A percentile compares a stretch with the other conserved stretches of the same genome.
These are phyloP conservation scores for Micronycteris hirsuta DNA, from an alignment of 2,113 vertebrate species.

Conservation along the genomic window DNA sequence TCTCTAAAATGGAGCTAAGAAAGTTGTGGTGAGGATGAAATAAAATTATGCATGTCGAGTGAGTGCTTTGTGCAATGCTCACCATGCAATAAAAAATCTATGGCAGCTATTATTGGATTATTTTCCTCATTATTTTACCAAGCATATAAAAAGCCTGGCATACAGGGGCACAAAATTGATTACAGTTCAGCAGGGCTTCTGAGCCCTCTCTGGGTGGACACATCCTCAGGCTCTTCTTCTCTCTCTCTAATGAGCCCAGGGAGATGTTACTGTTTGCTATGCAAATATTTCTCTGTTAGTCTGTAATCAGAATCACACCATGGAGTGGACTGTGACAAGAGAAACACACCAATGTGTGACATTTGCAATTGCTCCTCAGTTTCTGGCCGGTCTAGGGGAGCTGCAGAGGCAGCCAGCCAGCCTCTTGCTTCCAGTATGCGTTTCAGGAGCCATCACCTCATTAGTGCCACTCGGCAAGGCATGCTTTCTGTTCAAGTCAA, in stretches of 20 bases:
- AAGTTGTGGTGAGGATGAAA: neutral
- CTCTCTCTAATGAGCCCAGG: neutral
- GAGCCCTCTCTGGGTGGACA: neutral
- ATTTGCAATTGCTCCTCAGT: fast-evolving
- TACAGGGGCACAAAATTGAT: fast-evolving
- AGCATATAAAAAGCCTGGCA: neutral
- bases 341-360: fast-evolving
- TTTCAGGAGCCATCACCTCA: neutral
- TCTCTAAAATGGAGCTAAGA: neutral
- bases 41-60: fast-evolving
- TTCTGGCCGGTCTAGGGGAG: neutral
- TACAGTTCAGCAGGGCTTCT: fast-evolving
- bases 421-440: neutral
- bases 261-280: neutral
- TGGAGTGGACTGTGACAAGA: no score
- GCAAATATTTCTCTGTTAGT: neutral
- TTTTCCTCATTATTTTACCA: neutral
- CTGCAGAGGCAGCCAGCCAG: fast-evolving
- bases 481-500: fast-evolving
- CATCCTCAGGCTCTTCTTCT: neutral
- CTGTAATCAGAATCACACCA: neutral
- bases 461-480: fast-evolving
- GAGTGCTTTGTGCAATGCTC: neutral
- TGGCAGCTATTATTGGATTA: neutral
- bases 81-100: fast-evolving